A percentile compares a stretch with the other conserved stretches of the same genome.
Conservation (phyloP, 2,888 invertebrate genomes). For the Hirtodrosophila trivittata region DNA sequence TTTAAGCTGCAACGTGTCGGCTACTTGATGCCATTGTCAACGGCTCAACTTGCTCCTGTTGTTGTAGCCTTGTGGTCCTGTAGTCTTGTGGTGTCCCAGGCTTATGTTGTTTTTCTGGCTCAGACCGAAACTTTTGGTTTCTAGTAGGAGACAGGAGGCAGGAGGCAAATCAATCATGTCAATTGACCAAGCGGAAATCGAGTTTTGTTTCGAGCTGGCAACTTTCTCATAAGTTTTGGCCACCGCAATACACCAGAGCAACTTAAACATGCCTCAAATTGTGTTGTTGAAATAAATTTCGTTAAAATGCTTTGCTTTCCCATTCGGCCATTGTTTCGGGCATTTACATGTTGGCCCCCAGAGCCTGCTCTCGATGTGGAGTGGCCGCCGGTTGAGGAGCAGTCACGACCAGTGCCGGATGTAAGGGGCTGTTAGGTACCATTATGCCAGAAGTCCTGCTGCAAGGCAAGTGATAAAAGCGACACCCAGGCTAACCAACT, state of each 20-base stretch:
- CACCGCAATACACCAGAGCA: constrained; percentile 14
- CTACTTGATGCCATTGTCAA: constrained; percentile 33
- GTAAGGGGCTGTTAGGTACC: background rate
- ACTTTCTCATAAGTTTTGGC: constrained; percentile 31
- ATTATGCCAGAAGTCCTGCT: constrained; percentile 14
- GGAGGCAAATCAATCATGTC: constrained; percentile 69
- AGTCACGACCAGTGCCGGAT: too few relatives aligned
- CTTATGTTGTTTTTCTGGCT: constrained; percentile 19
- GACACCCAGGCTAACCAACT: constrained; percentile 33
- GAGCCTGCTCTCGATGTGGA: constrained; percentile 22
- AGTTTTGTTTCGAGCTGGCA: constrained; percentile 30
- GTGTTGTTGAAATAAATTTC: constrained; percentile 41
- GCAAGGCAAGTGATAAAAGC: constrained; percentile 55
- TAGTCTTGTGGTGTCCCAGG: constrained; percentile 1
- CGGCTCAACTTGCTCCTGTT: background rate
- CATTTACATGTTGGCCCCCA: constrained; percentile 48
- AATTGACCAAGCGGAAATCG: constrained; percentile 72
- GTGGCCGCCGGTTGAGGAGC: background rate
- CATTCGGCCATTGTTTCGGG: constrained; percentile 37
- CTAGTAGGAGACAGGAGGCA: background rate
- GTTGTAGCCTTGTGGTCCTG: constrained; percentile 2
- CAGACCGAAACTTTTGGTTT: background rate
- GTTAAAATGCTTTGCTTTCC: constrained; percentile 45
- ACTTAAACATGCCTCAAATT: constrained; percentile 32
- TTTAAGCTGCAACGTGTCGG: constrained; percentile 50